Evolutionary conservation across 2,797 vertebrate species (phyloP), one percentile per base, ranked within the genome.

Genomic region (Crypturellus tataupa): DNA sequence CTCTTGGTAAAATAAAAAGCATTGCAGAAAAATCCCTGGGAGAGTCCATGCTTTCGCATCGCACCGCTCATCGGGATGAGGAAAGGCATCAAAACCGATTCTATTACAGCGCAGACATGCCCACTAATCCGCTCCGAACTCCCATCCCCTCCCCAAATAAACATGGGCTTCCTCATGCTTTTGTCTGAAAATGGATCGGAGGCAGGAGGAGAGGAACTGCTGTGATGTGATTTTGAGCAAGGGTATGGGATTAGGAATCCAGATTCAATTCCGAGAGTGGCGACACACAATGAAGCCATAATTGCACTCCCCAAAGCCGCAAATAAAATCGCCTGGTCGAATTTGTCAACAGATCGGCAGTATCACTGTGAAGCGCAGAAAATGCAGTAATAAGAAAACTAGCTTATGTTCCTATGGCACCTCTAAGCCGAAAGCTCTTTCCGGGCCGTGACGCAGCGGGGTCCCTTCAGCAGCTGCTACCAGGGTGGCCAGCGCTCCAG

Each of bases 1-100:
- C 91, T 93, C 93, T 76, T 64, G 67, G 96, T 90, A 96, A 96
- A 96, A 96, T 95, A 94, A 96, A 95, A 96, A 92, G 79, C 90
- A 65, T 19, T 77, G 55, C 87, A 90, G 83, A 80, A 82, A 91
- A 93, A 97, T 93, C 79, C 63, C 58, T 55, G 60, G 18, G 53
- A 89, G 85, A 83, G 87, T 93, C 88, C 92, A 97, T 92, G 87
- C 49, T 71, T 95, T 55, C 80, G 44, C 89, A 93, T 96, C 92
- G 56, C 77, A 84, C 55, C 2, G n/a, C 70, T 90, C 89, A 81
- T 93, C 78, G 80, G 95, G 96, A 87, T 71, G 76, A 97, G 87
- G 90, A 94, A 47, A 87, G 97, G 86, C 75, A 95, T 82, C 89
- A 96, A 95, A 77, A 60, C 39, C 90, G 84, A 93, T 49, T 92